Percentiles rank a stretch among this genome's conserved stretches.
phyloP scores from a whole-genome alignment of 2,797 vertebrate genomes.

The Rhinoraja longicauda region DNA sequence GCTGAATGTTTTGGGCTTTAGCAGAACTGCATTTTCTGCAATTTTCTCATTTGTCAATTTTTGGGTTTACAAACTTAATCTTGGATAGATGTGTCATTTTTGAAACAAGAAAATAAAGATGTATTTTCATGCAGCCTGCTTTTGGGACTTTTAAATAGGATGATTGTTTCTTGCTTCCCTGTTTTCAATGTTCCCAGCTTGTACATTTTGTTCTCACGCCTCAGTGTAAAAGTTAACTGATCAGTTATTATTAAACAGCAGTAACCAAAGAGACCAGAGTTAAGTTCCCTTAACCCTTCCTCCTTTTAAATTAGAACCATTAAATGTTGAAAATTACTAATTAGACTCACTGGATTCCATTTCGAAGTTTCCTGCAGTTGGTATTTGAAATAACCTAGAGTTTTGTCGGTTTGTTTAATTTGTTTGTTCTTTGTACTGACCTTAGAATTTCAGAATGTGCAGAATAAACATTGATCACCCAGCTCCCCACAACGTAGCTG shows the following conservation, averaged over 20 bases:
- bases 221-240: neutral
- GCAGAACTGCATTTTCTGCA: neutral
- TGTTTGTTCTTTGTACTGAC: constrained; percentile 5
- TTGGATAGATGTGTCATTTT: neutral
- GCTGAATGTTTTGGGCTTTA: neutral
- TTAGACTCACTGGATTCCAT: neutral
- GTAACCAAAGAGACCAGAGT: neutral
- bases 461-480: constrained; percentile 5
- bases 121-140: neutral
- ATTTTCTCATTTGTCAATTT: neutral
- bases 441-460: constrained; percentile 19
- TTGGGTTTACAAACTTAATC: neutral
- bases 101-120: neutral
- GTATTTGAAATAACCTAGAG: neutral
- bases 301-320: neutral
- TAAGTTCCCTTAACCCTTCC: neutral
- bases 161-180: neutral
- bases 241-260: neutral
- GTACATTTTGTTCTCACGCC: neutral
- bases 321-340: neutral
- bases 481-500: constrained; percentile 16
- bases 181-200: neutral
- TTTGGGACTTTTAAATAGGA: neutral
- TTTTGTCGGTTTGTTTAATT: neutral
- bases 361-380: neutral